Percentiles rank a stretch among this genome's conserved stretches.
phyloP scores from a whole-genome alignment of 2,888 invertebrate species.

The Apantesis nais region DNA sequence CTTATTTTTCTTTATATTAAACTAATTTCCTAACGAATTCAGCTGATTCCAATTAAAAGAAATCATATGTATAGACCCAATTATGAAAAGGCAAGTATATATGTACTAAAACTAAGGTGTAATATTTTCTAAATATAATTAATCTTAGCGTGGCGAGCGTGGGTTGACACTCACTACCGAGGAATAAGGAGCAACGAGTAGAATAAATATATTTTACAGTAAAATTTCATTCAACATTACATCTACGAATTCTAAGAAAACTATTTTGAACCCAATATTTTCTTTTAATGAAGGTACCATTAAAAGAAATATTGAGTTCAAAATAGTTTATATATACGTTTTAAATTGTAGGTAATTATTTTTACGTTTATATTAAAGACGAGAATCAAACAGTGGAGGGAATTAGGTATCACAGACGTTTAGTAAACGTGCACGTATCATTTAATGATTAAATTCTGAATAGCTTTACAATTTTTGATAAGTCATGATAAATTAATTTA shows the following conservation, averaged over 20 bases:
- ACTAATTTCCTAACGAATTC: background rate
- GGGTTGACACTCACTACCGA: slow-evolving; percentile 7
- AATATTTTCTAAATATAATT: slow-evolving; percentile 8
- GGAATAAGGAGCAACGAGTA: slow-evolving; percentile 7
- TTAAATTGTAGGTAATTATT: too few species aligned
- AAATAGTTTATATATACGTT: too few species aligned
- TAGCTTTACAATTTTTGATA: too few species aligned
- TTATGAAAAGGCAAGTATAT: background rate
- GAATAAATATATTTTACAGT: background rate
- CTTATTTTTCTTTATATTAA: background rate
- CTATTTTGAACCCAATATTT: background rate
- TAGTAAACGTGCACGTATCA: too few species aligned
- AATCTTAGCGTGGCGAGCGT: background rate
- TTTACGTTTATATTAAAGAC: too few species aligned
- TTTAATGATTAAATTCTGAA: too few species aligned
- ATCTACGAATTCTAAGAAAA: background rate
- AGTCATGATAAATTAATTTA: too few species aligned
- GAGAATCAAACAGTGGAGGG: too few species aligned
- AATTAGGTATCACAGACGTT: too few species aligned
- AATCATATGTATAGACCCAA: background rate
- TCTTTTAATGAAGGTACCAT: too few species aligned
- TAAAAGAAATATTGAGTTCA: too few species aligned
- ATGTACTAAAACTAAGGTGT: background rate
- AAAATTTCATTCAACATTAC: background rate
- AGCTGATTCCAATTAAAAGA: background rate